phyloP scores from a whole-genome alignment of 92 coral and sea anemone species.

The Blastomussa wellsi region DNA sequence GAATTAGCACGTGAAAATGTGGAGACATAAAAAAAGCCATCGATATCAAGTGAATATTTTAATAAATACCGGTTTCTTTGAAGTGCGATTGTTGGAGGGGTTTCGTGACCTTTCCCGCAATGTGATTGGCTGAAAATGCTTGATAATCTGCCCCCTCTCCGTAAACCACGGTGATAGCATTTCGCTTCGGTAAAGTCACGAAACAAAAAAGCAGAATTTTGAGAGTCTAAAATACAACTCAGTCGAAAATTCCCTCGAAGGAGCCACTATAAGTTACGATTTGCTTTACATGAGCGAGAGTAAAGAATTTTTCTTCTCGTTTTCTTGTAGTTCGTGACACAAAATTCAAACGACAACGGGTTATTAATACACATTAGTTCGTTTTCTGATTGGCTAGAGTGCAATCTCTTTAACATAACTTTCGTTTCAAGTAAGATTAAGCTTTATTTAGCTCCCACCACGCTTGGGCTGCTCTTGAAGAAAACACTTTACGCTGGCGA shows the following conservation, averaged over 20 bases:
- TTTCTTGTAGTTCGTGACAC: conserved; percentile 40
- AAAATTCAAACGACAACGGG: conserved; percentile 33
- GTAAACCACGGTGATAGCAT: conserved; percentile 22
- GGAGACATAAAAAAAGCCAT: background rate
- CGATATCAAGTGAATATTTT: conserved; percentile 29
- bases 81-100: conserved; percentile 13
- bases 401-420: conserved; percentile 39
- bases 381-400: conserved; percentile 28
- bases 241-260: background rate
- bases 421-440: conserved; percentile 6
- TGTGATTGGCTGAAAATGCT: conserved; percentile 29
- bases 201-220: conserved; percentile 4
- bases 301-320: background rate
- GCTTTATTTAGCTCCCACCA: conserved; percentile 21
- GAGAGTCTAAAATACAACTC: background rate
- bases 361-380: conserved; percentile 34
- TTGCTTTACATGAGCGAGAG: background rate
- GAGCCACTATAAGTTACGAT: background rate
- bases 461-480: conserved; percentile 27
- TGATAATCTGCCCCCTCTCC: conserved; percentile 31
- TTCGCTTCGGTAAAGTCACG: conserved; percentile 36
- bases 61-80: conserved; percentile 35
- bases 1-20: background rate
- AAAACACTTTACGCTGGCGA: background rate
- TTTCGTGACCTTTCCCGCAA: conserved; percentile 27